Conservation (phyloP, 1,140 invertebrate species). For the Euschistus heros region DNA sequence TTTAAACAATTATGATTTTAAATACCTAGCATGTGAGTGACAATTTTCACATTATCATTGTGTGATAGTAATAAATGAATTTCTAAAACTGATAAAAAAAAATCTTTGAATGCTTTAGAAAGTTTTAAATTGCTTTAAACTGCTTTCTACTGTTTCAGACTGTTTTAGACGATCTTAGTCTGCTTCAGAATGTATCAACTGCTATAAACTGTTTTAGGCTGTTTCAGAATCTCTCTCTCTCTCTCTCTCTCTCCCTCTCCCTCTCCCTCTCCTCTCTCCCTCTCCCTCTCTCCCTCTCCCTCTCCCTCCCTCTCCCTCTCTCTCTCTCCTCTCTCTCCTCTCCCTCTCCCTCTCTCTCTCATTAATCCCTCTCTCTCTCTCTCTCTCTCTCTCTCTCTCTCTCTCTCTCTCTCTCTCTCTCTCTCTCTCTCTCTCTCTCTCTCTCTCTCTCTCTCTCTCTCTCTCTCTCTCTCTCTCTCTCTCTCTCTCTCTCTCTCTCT, state of each 20-base stretch:
- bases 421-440: slow-evolving; percentile 4
- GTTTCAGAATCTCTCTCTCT: background rate
- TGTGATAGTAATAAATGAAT: too few species aligned
- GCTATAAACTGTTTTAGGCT: too few species aligned
- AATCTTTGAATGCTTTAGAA: too few species aligned
- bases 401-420: slow-evolving; percentile 9
- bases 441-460: background rate
- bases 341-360: slow-evolving; percentile 4
- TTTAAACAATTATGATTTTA: too few species aligned
- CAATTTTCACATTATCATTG: too few species aligned
- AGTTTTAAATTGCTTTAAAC: too few species aligned
- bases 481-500: slow-evolving; percentile 9
- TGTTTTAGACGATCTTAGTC: too few species aligned
- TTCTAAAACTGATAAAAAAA: too few species aligned
- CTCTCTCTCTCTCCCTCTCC: slow-evolving; percentile 4
- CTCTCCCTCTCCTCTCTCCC: background rate
- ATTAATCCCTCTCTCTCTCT: background rate
- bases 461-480: slow-evolving; percentile 9
- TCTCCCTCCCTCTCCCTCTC: background rate
- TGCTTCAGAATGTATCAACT: too few species aligned
- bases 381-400: slow-evolving; percentile 9
- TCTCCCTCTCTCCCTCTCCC: background rate
- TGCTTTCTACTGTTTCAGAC: too few species aligned
- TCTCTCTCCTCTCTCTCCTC: background rate
- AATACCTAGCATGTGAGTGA: too few species aligned